Conservation (phyloP, 2,888 invertebrate genomes). For the Achlya flavicornis region DNA sequence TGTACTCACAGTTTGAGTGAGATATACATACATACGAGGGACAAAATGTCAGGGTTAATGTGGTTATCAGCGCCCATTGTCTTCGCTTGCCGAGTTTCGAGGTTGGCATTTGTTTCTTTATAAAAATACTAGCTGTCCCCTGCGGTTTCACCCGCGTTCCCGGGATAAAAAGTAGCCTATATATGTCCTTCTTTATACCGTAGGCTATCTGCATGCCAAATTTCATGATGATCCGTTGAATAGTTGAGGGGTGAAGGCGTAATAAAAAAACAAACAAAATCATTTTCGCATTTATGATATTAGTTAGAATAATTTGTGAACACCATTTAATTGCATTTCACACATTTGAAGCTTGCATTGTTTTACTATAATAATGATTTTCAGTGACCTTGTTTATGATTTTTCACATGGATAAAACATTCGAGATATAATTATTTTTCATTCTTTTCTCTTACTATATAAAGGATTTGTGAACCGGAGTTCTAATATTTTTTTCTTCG, state of each 20-base stretch:
- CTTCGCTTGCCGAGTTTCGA: neutral
- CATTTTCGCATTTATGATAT: too few species aligned
- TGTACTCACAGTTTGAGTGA: conserved; percentile 14
- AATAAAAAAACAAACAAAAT: too few species aligned
- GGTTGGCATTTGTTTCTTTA: conserved; percentile 4
- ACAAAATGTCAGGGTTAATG: conserved; percentile 35
- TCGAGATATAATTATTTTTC: neutral
- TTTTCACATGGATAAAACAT: too few species aligned
- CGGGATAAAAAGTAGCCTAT: too few species aligned
- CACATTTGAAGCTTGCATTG: neutral
- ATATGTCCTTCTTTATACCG: too few species aligned
- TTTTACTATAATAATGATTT: neutral
- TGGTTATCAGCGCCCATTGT: conserved; percentile 13
- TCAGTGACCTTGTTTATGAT: neutral
- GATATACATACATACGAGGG: conserved; percentile 6
- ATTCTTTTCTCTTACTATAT: neutral
- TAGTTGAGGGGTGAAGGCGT: too few species aligned
- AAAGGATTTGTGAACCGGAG: neutral
- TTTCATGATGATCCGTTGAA: too few species aligned
- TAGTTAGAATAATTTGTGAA: too few species aligned
- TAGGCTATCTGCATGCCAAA: too few species aligned
- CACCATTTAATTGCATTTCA: neutral
- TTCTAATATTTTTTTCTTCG: too few species aligned
- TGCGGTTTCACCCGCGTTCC: too few species aligned
- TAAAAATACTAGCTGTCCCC: too few species aligned